Evolutionary conservation across 2,888 invertebrate genomes (phyloP).

Genomic region (Perizoma flavofasciatum): DNA sequence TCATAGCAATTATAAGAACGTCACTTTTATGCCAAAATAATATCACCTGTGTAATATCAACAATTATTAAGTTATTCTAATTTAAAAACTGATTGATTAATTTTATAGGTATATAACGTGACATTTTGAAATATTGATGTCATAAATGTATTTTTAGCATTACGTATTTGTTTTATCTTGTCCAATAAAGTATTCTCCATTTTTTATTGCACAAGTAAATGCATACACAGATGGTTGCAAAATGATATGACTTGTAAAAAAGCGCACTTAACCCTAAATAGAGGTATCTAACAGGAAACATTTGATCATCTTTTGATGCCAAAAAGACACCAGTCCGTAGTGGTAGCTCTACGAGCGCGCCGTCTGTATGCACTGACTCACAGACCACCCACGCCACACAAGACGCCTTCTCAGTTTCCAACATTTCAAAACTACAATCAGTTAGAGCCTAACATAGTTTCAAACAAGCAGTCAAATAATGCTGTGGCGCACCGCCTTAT

Average conservation of each 20-base stretch:
- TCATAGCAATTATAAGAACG: neutral
- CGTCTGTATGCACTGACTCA: constrained; percentile 39
- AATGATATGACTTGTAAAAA: too few relatives aligned
- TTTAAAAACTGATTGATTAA: neutral
- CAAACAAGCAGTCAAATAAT: neutral
- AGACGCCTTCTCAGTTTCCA: constrained; percentile 30
- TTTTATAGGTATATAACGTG: too few relatives aligned
- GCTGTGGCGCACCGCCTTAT: too few relatives aligned
- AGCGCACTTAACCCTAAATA: too few relatives aligned
- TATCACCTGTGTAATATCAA: neutral
- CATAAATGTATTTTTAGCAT: too few relatives aligned
- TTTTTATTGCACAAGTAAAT: too few relatives aligned
- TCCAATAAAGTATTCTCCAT: too few relatives aligned
- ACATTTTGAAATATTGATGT: neutral
- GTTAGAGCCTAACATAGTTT: neutral
- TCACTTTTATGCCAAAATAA: neutral
- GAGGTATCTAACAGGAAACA: too few relatives aligned
- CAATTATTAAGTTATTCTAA: neutral
- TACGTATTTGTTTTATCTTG: too few relatives aligned
- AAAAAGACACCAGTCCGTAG: too few relatives aligned
- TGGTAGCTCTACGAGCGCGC: neutral
- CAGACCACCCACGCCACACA: constrained; percentile 50
- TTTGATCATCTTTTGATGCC: too few relatives aligned
- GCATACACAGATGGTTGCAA: too few relatives aligned
- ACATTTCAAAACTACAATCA: constrained; percentile 25